A percentile compares a stretch with the other conserved stretches of the same genome.
Conservation (phyloP, 2,888 invertebrate species). For the Tipula helvola region DNA sequence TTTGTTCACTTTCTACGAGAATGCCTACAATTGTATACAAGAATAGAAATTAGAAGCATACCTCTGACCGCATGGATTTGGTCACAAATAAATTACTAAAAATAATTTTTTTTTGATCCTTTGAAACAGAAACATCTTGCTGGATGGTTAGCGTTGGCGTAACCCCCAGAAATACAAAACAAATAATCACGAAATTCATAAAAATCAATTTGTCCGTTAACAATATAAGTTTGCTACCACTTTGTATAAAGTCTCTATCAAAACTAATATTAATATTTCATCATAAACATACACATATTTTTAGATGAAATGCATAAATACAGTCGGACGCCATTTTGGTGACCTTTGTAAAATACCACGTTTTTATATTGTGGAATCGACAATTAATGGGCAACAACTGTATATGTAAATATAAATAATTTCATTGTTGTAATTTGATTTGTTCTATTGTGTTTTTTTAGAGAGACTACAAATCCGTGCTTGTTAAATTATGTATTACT, state of each 20-base stretch:
- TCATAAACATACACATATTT: neutral
- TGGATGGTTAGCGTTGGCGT: neutral
- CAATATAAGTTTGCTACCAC: neutral
- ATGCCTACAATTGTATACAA: neutral
- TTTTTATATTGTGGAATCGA: no score
- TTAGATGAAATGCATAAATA: neutral
- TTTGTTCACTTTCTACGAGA: neutral
- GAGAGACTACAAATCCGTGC: neutral
- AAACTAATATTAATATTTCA: neutral
- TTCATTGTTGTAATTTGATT: neutral
- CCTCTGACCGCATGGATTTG: neutral
- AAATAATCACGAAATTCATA: neutral
- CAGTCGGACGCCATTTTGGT: neutral
- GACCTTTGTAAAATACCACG: neutral
- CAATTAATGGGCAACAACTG: neutral
- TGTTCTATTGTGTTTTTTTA: neutral
- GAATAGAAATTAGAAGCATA: neutral
- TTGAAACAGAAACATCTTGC: neutral
- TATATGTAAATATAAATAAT: neutral
- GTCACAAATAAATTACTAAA: neutral
- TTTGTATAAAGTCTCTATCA: neutral
- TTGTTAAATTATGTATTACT: neutral
- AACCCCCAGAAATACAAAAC: neutral
- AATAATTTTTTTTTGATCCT: neutral
- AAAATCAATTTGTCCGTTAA: constrained; percentile 27